These are phyloP conservation scores for Moxostoma hubbsi DNA, from an alignment of 2,797 vertebrate genomes.

Conservation along the genomic window DNA sequence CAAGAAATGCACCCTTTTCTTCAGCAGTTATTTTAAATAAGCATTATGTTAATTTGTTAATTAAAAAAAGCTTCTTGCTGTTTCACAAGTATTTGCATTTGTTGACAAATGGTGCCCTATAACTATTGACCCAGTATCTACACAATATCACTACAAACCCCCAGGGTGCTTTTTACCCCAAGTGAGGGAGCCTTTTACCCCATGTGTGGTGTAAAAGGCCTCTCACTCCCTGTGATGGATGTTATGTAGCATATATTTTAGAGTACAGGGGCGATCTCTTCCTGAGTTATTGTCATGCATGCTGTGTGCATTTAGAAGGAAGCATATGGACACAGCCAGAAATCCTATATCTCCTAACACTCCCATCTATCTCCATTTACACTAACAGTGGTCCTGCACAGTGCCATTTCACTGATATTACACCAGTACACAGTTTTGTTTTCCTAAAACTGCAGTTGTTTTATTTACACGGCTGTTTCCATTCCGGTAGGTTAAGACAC, in stretches of 20 bases:
- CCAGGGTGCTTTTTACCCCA: too few relatives aligned
- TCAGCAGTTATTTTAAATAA: too few relatives aligned
- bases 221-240: slow-evolving; percentile 1
- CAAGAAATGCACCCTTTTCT: too few relatives aligned
- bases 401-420: slow-evolving; percentile 15
- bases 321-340: slow-evolving; percentile 42
- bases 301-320: slow-evolving; percentile 38
- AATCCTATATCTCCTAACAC: background rate
- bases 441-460: slow-evolving; percentile 8
- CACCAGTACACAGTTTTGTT: background rate
- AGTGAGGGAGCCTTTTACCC: too few relatives aligned
- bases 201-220: too few relatives aligned
- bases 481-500: background rate
- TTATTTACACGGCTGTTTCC: slow-evolving; percentile 23
- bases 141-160: too few relatives aligned
- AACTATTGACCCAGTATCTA: too few relatives aligned
- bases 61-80: too few relatives aligned
- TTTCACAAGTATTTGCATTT: too few relatives aligned
- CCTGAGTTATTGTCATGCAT: slow-evolving; percentile 34
- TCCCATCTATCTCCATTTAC: slow-evolving; percentile 25
- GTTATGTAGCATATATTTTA: slow-evolving; percentile 4
- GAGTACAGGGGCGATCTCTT: background rate
- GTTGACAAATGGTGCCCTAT: too few relatives aligned
- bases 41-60: too few relatives aligned
- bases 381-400: slow-evolving; percentile 14